phyloP scores from a whole-genome alignment of 2,113 vertebrate species.

The Vulpes vulpes region DNA sequence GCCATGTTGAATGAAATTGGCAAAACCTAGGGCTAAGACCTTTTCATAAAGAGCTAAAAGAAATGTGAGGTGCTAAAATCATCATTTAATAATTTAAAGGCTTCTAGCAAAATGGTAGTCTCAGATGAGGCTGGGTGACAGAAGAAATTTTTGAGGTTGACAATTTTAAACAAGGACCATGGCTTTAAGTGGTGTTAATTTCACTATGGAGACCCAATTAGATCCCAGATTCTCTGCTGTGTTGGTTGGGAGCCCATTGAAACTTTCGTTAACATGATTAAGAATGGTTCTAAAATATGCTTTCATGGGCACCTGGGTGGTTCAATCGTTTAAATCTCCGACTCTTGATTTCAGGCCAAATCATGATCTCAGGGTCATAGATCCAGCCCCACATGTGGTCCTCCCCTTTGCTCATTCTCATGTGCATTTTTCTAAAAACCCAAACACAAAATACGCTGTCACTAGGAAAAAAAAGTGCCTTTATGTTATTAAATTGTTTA shows the following conservation, averaged over 20 bases:
- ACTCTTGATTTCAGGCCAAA: neutral
- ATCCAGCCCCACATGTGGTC: neutral
- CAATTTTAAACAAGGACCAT: neutral
- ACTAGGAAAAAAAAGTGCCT: slow-evolving; percentile 32
- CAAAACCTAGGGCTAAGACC: neutral
- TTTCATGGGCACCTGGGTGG: neutral
- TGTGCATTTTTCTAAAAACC: neutral
- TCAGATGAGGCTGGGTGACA: neutral
- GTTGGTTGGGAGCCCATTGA: neutral
- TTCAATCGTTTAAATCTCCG: neutral
- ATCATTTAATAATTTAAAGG: neutral
- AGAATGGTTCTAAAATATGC: neutral
- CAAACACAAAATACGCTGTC: neutral
- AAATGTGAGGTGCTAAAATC: neutral
- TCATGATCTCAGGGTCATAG: neutral
- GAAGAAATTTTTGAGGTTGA: slow-evolving; percentile 8
- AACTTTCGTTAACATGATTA: neutral
- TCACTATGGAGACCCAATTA: neutral
- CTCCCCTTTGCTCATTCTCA: neutral
- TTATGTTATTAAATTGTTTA: slow-evolving; percentile 73
- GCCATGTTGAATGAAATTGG: neutral
- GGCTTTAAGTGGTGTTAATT: neutral
- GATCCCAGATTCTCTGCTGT: neutral
- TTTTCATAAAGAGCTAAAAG: slow-evolving; percentile 13
- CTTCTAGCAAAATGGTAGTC: slow-evolving; percentile 5